These are phyloP conservation scores for Graptemys geographica DNA, from an alignment of 2,797 vertebrate species.

Conservation along the genomic window DNA sequence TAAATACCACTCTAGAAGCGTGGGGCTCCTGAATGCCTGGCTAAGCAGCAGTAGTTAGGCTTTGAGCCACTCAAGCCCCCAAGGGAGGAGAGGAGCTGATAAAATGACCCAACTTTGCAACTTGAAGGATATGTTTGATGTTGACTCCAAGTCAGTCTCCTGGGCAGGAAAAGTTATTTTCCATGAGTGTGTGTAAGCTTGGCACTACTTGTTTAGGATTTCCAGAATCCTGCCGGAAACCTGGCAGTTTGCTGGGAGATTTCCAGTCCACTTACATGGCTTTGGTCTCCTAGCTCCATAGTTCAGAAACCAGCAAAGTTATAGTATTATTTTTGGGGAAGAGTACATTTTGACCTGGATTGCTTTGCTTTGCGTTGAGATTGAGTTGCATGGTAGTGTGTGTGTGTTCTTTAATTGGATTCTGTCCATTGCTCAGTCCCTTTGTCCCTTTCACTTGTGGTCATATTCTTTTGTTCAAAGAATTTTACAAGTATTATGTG, in stretches of 20 bases:
- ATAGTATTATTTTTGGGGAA: neutral
- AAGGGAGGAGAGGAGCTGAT: neutral
- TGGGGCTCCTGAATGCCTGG: neutral
- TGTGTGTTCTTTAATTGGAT: neutral
- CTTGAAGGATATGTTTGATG: neutral
- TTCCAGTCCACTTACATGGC: neutral
- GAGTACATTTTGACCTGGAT: neutral
- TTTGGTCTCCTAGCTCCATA: neutral
- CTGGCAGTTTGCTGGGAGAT: neutral
- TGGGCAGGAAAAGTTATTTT: neutral
- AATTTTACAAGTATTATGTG: neutral
- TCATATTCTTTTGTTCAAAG: neutral
- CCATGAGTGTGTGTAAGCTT: neutral
- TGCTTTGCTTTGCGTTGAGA: neutral
- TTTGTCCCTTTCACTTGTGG: neutral
- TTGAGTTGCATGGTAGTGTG: neutral
- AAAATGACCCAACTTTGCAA: neutral
- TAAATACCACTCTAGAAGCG: neutral
- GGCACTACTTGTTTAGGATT: neutral
- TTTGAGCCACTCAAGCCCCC: neutral
- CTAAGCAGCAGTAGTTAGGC: neutral
- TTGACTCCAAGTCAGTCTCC: neutral
- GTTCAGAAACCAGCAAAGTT: neutral
- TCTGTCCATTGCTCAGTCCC: rapidly evolving
- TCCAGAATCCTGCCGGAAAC: neutral